Base-by-base conservation (phyloP, 2,888 invertebrate species). In the Rhabditoides inermis region DNA sequence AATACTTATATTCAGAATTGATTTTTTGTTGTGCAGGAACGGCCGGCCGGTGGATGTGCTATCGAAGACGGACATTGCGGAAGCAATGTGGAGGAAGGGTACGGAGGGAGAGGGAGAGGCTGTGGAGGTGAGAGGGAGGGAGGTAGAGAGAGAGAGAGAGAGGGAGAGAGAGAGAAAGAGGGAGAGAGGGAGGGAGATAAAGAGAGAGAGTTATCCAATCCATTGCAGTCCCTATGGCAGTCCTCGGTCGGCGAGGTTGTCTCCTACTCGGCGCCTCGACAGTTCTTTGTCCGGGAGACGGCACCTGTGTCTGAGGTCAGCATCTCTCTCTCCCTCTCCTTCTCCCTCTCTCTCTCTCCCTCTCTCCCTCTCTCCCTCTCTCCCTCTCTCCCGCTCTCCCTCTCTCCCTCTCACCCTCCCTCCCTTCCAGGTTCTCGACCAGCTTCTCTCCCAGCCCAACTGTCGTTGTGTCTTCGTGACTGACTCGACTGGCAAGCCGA, bases 51-150 rank as follows among this genome's bases (percentile, higher is more conserved):
- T 59, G 20, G 56, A 56, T 28, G 58, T 59, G 20, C 39, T 59
- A 15, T 44, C 44, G 22, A 59, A 59, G 45, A 30, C 35, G 35
- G 58, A 59, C 39, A 39, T 59, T 25, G 53, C 58, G 32, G 47
- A 30, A 32, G 52, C 52, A 25, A 46, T 58, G 30, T 28, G 49
- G 40, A 51, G 37, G 5, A 18, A 48, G 4, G 51, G 46, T 46
- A 27, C 51, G 5, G 25, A 45, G 51, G 51, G 10, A 39, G 7
- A 18, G 40, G 12, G 22, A n/a, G 7, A n/a, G 10, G 10, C 22
- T 39, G 18, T n/a, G 18, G 10, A n/a, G 22, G 7, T 2, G 18
- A 39, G 18, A 39, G 10, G 10, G 18, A 12, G 10, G 32, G 10
- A 26, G 18, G 3, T 41, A 27, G 25, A 6, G 23, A 15, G 30